Conservation (phyloP, 1,140 invertebrate genomes). For the Phenacoccus solenopsis region DNA sequence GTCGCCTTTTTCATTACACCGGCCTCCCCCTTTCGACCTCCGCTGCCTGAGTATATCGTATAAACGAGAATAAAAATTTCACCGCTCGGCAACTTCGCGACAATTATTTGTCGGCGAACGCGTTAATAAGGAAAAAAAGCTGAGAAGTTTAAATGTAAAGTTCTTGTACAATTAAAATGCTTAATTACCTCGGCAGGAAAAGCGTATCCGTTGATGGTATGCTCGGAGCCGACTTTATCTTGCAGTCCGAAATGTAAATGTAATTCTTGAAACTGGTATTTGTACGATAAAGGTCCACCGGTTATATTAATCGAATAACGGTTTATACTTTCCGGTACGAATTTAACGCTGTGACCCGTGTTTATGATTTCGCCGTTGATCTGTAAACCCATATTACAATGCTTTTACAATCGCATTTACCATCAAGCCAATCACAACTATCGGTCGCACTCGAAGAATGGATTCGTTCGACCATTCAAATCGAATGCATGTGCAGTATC, state of each 20-base stretch:
- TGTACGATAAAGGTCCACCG: constrained; percentile 86
- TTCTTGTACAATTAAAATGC: constrained; percentile 5
- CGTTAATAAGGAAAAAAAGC: not conserved
- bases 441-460: too few species aligned
- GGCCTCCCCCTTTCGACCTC: too few species aligned
- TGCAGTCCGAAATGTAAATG: constrained; percentile 77
- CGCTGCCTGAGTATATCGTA: too few species aligned
- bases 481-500: too few species aligned
- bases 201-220: constrained; percentile 76
- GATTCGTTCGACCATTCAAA: too few species aligned
- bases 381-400: too few species aligned
- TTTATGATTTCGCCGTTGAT: constrained; percentile 76
- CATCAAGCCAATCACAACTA: too few species aligned
- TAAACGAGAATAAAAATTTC: not conserved
- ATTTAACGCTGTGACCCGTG: constrained; percentile 86
- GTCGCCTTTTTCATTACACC: too few species aligned
- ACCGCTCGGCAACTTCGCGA: not conserved
- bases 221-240: constrained; percentile 77
- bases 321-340: constrained; percentile 68
- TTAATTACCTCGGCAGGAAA: constrained; percentile 83
- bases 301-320: constrained; percentile 78
- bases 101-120: not conserved
- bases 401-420: too few species aligned
- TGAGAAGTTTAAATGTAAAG: not conserved
- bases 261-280: constrained; percentile 85